Conservation (phyloP, 2,113 vertebrate species). For the Microtus ochrogaster region DNA sequence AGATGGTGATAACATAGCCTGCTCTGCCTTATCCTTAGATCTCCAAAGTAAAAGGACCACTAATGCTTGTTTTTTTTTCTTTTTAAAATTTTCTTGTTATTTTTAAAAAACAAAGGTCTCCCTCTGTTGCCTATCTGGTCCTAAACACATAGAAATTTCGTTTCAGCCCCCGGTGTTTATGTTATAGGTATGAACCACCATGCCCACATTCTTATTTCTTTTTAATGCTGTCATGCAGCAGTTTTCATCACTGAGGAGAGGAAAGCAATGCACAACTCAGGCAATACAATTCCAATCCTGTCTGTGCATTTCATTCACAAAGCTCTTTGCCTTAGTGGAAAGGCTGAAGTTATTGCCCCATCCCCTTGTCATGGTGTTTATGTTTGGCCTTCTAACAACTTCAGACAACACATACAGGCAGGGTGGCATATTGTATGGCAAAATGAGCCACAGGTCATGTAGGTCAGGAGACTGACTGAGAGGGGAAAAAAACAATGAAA, state of each 20-base stretch:
- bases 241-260: constrained; percentile 56
- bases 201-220: background rate
- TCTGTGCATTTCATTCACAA: constrained; percentile 59
- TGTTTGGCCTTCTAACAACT: constrained; percentile 61
- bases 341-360: constrained; percentile 17
- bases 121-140: background rate
- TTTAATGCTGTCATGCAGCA: background rate
- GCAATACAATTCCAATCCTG: background rate
- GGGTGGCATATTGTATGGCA: constrained; percentile 55
- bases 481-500: constrained; percentile 64
- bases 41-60: background rate
- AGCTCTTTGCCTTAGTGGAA: constrained; percentile 23
- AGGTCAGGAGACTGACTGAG: constrained; percentile 66
- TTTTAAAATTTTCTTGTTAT: background rate
- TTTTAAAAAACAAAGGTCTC: background rate
- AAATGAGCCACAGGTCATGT: constrained; percentile 64
- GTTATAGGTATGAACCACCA: background rate
- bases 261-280: constrained; percentile 1
- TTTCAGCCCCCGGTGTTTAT: background rate
- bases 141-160: background rate
- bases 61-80: background rate
- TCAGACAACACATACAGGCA: constrained; percentile 60
- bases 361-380: constrained; percentile 64
- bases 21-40: background rate
- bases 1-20: background rate